Percentiles rank a stretch among this genome's conserved stretches.
Evolutionary conservation across 1,140 invertebrate genomes (phyloP).

Genomic region (Archivesica marissinica): DNA sequence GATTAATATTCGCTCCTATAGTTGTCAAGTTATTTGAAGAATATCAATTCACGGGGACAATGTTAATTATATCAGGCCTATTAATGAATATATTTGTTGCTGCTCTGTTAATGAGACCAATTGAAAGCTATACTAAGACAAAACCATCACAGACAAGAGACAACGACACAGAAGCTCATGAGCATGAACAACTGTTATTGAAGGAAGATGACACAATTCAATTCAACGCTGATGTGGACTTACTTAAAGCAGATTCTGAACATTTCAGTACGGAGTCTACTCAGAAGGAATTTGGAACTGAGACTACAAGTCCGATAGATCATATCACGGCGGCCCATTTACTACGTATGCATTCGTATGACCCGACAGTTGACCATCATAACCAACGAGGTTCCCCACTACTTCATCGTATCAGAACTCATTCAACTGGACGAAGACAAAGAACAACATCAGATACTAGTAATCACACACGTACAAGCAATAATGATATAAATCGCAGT

Average conservation of each 20-base stretch:
- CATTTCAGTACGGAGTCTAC: not conserved
- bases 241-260: not conserved
- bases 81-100: constrained; percentile 22
- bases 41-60: constrained; percentile 44
- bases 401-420: not conserved
- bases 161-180: not conserved
- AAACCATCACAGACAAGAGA: not conserved
- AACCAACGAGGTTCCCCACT: constrained; percentile 15
- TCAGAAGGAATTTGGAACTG: too few species aligned
- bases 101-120: constrained; percentile 31
- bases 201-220: not conserved
- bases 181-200: not conserved
- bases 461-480: not conserved
- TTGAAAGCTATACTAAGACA: constrained; percentile 22
- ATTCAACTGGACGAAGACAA: not conserved
- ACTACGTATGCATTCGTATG: not conserved
- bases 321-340: not conserved
- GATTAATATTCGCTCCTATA: constrained; percentile 31
- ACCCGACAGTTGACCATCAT: not conserved
- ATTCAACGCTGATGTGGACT: not conserved
- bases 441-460: not conserved
- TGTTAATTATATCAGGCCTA: constrained; percentile 40
- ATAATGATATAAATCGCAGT: not conserved
- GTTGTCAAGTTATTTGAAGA: constrained; percentile 48
- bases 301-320: not conserved